A percentile compares a stretch with the other conserved stretches of the same genome.
Evolutionary conservation across 2,113 vertebrate genomes (phyloP).

Genomic region (Embiotoca jacksoni): DNA sequence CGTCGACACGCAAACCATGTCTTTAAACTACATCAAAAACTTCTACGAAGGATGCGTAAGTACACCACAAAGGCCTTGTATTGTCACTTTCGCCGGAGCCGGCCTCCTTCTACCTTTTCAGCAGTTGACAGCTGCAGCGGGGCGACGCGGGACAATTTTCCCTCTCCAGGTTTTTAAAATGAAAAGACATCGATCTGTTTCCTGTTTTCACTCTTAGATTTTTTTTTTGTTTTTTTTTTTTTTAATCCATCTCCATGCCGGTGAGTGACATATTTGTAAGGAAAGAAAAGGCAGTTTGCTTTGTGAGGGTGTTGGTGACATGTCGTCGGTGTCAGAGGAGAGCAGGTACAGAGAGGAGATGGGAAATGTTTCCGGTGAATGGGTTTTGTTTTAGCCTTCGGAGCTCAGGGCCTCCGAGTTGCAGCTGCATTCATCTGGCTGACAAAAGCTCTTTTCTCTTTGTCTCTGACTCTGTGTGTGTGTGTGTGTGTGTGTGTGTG

Average conservation of each 20-base stretch:
- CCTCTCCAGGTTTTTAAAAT: background rate
- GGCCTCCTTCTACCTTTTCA: background rate
- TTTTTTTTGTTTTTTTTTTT: background rate
- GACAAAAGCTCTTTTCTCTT: constrained; percentile 58
- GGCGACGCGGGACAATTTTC: background rate
- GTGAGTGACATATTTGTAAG: background rate
- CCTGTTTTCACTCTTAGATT: no score
- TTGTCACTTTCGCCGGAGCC: background rate
- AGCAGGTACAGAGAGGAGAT: constrained; percentile 9
- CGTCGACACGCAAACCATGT: constrained; percentile 79
- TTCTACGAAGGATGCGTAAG: constrained; percentile 93
- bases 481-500: background rate
- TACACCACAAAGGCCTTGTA: constrained; percentile 51
- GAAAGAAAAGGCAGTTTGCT: background rate
- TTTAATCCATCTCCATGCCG: background rate
- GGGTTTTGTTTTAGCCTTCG: constrained; percentile 49
- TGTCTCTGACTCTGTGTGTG: constrained; percentile 13
- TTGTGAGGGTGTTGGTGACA: background rate
- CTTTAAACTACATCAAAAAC: constrained; percentile 90
- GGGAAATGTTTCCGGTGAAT: constrained; percentile 33
- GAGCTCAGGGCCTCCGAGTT: constrained; percentile 39
- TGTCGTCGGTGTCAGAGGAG: background rate
- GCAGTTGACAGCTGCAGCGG: background rate
- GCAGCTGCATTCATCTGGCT: constrained; percentile 46
- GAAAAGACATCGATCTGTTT: constrained; percentile 5